Percentiles rank a stretch among this genome's conserved stretches.
phyloP scores from a whole-genome alignment of 2,113 vertebrate genomes.

The Microtus ochrogaster region DNA sequence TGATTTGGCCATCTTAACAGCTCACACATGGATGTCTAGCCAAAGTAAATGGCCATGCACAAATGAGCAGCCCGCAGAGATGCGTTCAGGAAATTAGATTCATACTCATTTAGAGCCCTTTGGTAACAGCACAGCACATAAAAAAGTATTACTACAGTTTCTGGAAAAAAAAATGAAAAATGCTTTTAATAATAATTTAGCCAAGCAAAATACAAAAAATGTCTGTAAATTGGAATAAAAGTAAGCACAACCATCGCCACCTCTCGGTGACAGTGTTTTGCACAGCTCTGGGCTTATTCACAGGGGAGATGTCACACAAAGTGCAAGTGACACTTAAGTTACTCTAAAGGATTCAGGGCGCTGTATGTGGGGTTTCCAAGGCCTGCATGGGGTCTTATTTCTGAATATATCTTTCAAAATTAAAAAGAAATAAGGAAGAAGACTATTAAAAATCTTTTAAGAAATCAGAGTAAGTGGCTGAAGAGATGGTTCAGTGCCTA shows the following conservation, averaged over 20 bases:
- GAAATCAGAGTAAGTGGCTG: not conserved
- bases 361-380: not conserved
- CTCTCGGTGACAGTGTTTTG: not conserved
- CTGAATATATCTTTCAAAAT: not conserved
- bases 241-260: not conserved
- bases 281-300: not conserved
- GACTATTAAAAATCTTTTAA: not conserved
- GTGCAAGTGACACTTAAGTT: not conserved
- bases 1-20: not conserved
- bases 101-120: not conserved
- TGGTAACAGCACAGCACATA: not conserved
- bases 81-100: not conserved
- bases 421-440: not conserved
- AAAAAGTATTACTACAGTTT: not conserved
- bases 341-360: not conserved
- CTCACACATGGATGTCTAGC: not conserved
- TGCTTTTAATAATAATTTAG: not conserved
- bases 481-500: not conserved
- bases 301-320: not conserved
- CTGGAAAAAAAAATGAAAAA: not conserved
- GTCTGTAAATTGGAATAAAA: not conserved
- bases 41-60: not conserved
- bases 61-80: not conserved
- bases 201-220: slow-evolving; percentile 3
- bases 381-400: not conserved